Base-by-base conservation (phyloP, 2,797 vertebrate species). In the Hylomyscus alleni region DNA sequence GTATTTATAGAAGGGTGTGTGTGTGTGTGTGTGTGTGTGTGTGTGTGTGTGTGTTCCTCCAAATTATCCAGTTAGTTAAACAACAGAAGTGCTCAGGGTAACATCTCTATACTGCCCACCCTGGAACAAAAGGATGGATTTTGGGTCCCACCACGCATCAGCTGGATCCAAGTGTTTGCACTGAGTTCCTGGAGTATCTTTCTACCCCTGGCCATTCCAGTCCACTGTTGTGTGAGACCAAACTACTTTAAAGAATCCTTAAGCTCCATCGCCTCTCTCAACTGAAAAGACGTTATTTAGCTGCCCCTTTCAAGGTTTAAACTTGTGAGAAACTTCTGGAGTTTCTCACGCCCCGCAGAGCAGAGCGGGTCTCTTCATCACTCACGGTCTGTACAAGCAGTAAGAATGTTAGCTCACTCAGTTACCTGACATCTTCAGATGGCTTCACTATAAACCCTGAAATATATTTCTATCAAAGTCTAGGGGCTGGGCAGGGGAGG, bases 61-160 rank as follows among this genome's bases (percentile, higher is more conserved):
- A 44, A 85, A 96, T 83, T 92, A 60, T 2, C 8, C n/a, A 89
- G 69, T 89, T 86, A 91, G 47, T 72, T 85, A 47, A 97, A 95
- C 69, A 44, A 85, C 12, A 91, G n/a, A 65, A 37, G 67, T 69
- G 50, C 26, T 87, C 84, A 86, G 82, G 37, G 44, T 76, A 78
- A 73, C 15, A 19, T 50, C 40, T 14, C 6, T n/a, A 3, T 34
- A 40, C 34, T 12, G 40, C 31, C 52, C 29, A 47, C 0, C 44
- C 29, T 11, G n/a, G 62, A 69, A 84, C 92, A 54, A 94, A 92
- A 89, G 37, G 81, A 20, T 20, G 85, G 40, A 56, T 81, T 91
- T n/a, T 75, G 75, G 62, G 62, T 67, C 31, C 44, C 31, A 56
- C 76, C 62, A 69, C n/a, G n/a, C 19, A n/a, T 6, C 22, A 19